A percentile compares a stretch with the other conserved stretches of the same genome.
Conservation (phyloP, 2,888 invertebrate species). For the Cartodere bifasciata region DNA sequence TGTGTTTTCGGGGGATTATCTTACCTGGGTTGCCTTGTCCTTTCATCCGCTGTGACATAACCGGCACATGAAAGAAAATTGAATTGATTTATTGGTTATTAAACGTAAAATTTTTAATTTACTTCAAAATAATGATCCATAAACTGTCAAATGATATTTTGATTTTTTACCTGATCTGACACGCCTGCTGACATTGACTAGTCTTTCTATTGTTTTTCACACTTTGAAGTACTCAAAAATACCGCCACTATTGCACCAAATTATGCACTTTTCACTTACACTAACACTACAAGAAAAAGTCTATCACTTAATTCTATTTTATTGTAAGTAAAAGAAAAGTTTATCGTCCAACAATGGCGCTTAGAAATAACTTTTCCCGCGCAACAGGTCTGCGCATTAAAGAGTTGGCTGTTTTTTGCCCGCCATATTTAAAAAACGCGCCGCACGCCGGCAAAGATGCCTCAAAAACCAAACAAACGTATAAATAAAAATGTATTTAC, state of each 20-base stretch:
- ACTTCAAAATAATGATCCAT: constrained; percentile 21
- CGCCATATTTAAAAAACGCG: constrained; percentile 2
- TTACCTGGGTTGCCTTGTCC: constrained; percentile 74
- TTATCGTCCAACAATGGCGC: constrained; percentile 36
- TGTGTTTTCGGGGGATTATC: too few relatives aligned
- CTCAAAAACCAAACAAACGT: too few relatives aligned
- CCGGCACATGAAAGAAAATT: constrained; percentile 45
- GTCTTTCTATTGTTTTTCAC: constrained; percentile 42
- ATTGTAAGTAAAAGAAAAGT: constrained; percentile 24
- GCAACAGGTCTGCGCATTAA: constrained; percentile 4
- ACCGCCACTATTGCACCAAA: constrained; percentile 28
- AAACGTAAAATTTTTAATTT: constrained; percentile 22
- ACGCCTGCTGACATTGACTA: constrained; percentile 85
- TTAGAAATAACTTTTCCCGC: constrained; percentile 20
- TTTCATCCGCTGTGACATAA: constrained; percentile 61
- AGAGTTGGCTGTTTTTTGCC: background rate
- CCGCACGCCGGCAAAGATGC: too few relatives aligned
- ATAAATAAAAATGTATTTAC: too few relatives aligned
- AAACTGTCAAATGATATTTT: constrained; percentile 33
- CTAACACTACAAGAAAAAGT: constrained; percentile 19
- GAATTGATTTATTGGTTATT: constrained; percentile 25
- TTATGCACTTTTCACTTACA: constrained; percentile 22
- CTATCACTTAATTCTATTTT: constrained; percentile 19
- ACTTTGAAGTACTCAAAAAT: constrained; percentile 26
- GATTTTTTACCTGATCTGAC: constrained; percentile 68